Evolutionary conservation across 2,113 vertebrate genomes (phyloP).

Genomic region (Bathybates hornii): DNA sequence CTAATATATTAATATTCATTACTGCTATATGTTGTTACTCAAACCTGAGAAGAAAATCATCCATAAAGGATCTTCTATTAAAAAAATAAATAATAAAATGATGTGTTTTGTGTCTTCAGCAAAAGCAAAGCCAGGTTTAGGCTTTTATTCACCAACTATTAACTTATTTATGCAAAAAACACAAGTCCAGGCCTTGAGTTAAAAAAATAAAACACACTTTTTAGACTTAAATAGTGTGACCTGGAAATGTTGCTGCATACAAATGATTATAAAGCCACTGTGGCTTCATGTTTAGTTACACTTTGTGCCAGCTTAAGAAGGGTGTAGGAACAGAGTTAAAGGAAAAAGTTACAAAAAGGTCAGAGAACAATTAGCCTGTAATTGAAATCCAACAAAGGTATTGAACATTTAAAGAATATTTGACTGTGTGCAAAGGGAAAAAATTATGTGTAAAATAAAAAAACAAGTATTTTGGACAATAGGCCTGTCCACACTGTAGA

Average conservation of each 20-base stretch:
- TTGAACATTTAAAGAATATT: background rate
- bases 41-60: background rate
- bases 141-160: background rate
- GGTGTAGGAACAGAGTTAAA: background rate
- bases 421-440: background rate
- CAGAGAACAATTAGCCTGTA: background rate
- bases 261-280: background rate
- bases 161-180: background rate
- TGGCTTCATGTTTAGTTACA: background rate
- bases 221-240: background rate
- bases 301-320: background rate
- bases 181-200: background rate
- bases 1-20: background rate
- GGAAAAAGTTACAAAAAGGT: background rate
- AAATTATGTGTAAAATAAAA: background rate
- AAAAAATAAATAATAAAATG: fast-evolving
- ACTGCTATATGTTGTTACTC: background rate
- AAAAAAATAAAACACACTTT: background rate
- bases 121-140: background rate
- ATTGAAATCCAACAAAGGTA: background rate
- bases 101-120: background rate
- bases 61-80: background rate
- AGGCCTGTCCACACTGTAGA: background rate
- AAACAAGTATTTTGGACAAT: background rate
- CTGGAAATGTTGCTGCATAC: background rate